phyloP scores from a whole-genome alignment of 2,113 vertebrate genomes.

The Trichomycterus rosablanca region DNA sequence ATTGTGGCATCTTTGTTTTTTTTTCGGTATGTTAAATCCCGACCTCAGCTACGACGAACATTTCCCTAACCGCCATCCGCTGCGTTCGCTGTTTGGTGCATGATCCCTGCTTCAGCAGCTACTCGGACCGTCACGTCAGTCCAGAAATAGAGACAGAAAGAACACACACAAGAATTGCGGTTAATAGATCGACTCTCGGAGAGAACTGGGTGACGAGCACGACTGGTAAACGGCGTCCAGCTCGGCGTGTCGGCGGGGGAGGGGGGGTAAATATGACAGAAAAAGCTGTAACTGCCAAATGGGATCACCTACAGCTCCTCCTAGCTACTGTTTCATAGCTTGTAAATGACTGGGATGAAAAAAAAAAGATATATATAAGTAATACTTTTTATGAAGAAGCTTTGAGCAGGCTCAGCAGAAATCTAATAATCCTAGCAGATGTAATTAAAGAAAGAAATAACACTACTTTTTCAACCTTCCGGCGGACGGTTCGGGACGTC shows the following conservation, averaged over 20 bases:
- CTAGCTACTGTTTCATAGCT: slow-evolving; percentile 72
- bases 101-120: slow-evolving; percentile 42
- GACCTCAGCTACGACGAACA: slow-evolving; percentile 8
- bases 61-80: slow-evolving; percentile 59
- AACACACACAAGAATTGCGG: no score
- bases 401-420: slow-evolving; percentile 93
- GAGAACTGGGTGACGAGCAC: slow-evolving; percentile 56
- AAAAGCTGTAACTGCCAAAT: slow-evolving; percentile 78
- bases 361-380: slow-evolving; percentile 49
- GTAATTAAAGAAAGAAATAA: slow-evolving; percentile 76
- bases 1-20: slow-evolving; percentile 19
- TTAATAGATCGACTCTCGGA: no score
- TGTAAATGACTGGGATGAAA: slow-evolving; percentile 67
- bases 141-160: background rate
- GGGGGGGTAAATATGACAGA: slow-evolving; percentile 50
- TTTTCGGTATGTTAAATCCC: slow-evolving; percentile 17
- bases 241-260: background rate
- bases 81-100: slow-evolving; percentile 52
- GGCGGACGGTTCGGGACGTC: slow-evolving; percentile 62
- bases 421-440: slow-evolving; percentile 75
- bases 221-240: slow-evolving; percentile 27
- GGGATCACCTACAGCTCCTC: slow-evolving; percentile 64
- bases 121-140: slow-evolving; percentile 5
- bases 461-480: slow-evolving; percentile 75
- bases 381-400: slow-evolving; percentile 75